Conservation (phyloP, 2,113 vertebrate genomes). For the Tyrannus savana region DNA sequence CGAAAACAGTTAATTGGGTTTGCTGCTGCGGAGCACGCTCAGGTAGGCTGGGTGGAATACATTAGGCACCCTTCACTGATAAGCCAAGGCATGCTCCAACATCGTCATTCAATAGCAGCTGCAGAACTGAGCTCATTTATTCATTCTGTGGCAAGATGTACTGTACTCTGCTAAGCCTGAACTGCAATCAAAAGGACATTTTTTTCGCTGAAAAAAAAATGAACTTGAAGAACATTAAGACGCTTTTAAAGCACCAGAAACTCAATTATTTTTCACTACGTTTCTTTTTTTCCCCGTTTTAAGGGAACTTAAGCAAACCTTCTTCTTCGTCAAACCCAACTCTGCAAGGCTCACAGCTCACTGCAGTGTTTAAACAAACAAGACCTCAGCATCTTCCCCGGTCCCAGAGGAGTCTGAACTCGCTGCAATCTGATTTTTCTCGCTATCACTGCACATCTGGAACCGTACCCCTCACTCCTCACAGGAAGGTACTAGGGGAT, state of each 20-base stretch:
- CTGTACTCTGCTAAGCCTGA: slow-evolving; percentile 38
- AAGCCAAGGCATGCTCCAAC: slow-evolving; percentile 49
- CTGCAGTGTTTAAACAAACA: slow-evolving; percentile 11
- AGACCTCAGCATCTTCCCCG: neutral
- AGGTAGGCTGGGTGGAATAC: slow-evolving; percentile 45
- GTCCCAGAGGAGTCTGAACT: neutral
- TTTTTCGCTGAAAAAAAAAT: neutral
- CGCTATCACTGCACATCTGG: neutral
- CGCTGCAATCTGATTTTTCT: neutral
- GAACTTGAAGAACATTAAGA: slow-evolving; percentile 38
- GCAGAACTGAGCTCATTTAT: slow-evolving; percentile 52
- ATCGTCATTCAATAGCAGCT: slow-evolving; percentile 42
- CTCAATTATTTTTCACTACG: slow-evolving; percentile 46
- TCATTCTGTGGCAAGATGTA: slow-evolving; percentile 48
- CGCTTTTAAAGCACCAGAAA: slow-evolving; percentile 54
- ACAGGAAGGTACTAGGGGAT: neutral
- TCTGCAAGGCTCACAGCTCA: neutral
- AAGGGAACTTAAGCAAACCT: slow-evolving; percentile 9
- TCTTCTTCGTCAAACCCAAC: neutral
- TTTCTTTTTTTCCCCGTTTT: neutral
- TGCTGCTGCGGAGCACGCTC: neutral
- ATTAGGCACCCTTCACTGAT: slow-evolving; percentile 39
- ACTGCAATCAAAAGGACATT: slow-evolving; percentile 51
- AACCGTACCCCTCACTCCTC: neutral
- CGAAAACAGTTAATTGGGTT: neutral